Percentiles rank a stretch among this genome's conserved stretches.
These are phyloP conservation scores for Meiosimyza platycephala DNA, from an alignment of 2,888 invertebrate species.

Conservation along the genomic window DNA sequence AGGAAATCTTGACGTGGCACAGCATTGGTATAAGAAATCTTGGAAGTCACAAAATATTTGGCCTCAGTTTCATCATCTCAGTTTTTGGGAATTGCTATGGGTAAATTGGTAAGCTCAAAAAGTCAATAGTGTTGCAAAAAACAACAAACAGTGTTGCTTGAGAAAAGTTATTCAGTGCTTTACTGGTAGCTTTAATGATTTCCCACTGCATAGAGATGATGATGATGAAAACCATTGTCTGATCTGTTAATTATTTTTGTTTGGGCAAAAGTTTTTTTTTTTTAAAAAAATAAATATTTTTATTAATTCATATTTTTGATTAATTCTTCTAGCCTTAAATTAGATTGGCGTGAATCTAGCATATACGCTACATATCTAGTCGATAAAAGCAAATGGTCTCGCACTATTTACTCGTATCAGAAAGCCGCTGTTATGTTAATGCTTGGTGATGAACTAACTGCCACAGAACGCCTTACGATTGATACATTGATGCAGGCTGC, in stretches of 20 bases:
- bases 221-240: no score
- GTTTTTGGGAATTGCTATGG: conserved; percentile 96
- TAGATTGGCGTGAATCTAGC: conserved; percentile 83
- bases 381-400: conserved; percentile 90
- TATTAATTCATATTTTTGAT: no score
- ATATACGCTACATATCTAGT: conserved; percentile 78
- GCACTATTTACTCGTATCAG: conserved; percentile 91
- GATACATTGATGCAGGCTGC: conserved; percentile 78
- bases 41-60: conserved; percentile 86
- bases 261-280: no score
- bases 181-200: background rate
- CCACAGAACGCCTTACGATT: conserved; percentile 71
- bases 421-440: conserved; percentile 86
- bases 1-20: conserved; percentile 79
- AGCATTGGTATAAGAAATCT: conserved; percentile 82
- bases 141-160: background rate
- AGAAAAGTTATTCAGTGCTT: background rate
- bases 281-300: no score
- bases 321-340: conserved; percentile 69
- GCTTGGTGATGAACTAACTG: conserved; percentile 69
- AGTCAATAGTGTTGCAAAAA: background rate
- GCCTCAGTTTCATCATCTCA: conserved; percentile 92
- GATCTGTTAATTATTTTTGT: no score
- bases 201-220: background rate
- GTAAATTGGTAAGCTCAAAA: conserved; percentile 74